A percentile compares a stretch with the other conserved stretches of the same genome.
phyloP scores from a whole-genome alignment of 2,888 invertebrate species.

The Drosophila ochracea region DNA sequence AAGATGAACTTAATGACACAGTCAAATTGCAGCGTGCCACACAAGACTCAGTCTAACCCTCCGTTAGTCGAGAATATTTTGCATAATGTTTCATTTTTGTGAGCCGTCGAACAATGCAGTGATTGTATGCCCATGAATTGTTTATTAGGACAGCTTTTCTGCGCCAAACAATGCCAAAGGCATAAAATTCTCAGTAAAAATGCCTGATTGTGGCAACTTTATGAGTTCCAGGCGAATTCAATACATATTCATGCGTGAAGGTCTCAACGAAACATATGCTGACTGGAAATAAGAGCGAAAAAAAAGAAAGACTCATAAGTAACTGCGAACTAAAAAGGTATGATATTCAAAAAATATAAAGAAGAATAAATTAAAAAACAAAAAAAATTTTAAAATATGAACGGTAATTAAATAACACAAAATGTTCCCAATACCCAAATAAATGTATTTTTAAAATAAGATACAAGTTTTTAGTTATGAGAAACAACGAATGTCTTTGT shows the following conservation, averaged over 20 bases:
- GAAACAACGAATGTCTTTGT: background rate
- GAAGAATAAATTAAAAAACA: background rate
- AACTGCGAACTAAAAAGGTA: too few relatives aligned
- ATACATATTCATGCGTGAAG: conserved; percentile 15
- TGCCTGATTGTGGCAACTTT: conserved; percentile 4
- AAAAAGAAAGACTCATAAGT: background rate
- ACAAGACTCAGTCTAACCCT: background rate
- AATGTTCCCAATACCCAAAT: background rate
- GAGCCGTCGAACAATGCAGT: conserved; percentile 23
- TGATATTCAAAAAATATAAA: background rate
- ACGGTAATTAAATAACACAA: background rate
- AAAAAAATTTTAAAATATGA: background rate
- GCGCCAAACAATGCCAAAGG: conserved; percentile 14
- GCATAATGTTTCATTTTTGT: conserved; percentile 28
- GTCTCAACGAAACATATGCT: background rate
- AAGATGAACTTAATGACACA: conserved; percentile 42
- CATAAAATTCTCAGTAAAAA: conserved; percentile 1
- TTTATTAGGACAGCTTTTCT: conserved; percentile 26
- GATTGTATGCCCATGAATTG: conserved; percentile 31
- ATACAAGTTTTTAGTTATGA: background rate
- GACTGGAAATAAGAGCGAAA: background rate
- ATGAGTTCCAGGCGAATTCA: conserved; percentile 11
- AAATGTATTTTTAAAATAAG: background rate
- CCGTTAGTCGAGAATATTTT: conserved; percentile 17
- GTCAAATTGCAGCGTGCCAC: conserved; percentile 34